Base-by-base conservation (phyloP, 2,888 invertebrate genomes). In the Agonopterix arenella region DNA sequence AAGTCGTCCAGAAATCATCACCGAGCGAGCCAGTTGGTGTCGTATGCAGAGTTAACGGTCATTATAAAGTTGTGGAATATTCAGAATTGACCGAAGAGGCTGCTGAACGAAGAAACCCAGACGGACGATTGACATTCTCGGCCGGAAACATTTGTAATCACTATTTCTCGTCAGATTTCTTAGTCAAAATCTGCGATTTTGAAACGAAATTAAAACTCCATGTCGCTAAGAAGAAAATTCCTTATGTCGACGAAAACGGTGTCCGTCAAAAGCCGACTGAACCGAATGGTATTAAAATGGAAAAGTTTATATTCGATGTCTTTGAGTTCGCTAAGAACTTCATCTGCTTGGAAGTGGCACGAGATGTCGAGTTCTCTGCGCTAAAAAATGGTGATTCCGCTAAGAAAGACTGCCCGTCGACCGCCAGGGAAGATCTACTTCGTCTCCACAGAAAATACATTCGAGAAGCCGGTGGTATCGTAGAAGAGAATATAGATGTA, bases 131-230 rank as follows among this genome's bases (percentile, higher is more conserved):
- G 0, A 92, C 95, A 0, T 99, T 98, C 76, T 96, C 93, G 51
- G 97, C 98, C 1, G 99, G 98, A 1, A 99, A 97, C 74, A 99
- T 99, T 57, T 99, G 99, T 80, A 99, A 99, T 77, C 99, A 99
- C 70, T 98, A 97, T 74, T 99, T 99, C 83, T 95, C 96, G 0
- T 85, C 95, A 0, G 92, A 94, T 51, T 99, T 99, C 77, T 88
- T 99, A 4, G 85, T 91, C 36, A 90, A 92, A 63, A 92, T 98
- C 45, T 93, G 93, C 40, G 90, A 93, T 53, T 93, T 93, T 62
- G 96, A 97, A 74, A 84, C 90, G 0, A 90, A 95, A 57, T 79
- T 99, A 40, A 95, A 95, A 63, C 91, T 98, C 48, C 99, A 99
- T 73, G 93, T 98, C 0, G 99, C 99, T 5, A 96, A 97, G 73